Evolutionary conservation across 1,140 invertebrate genomes (phyloP).

Genomic region (Caerostris extrusa): DNA sequence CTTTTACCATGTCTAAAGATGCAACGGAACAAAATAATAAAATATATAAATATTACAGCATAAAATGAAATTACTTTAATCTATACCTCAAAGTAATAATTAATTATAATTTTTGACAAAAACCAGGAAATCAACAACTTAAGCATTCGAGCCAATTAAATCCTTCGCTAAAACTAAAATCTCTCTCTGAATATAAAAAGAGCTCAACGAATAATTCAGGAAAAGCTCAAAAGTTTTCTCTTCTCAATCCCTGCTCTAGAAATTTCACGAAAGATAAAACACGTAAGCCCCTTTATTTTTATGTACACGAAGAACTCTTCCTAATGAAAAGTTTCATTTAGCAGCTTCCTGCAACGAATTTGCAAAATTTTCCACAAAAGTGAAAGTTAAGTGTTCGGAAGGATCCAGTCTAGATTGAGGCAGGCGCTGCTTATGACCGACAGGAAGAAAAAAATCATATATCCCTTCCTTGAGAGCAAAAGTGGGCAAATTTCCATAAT

Average conservation of each 20-base stretch:
- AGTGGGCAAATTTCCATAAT: not conserved
- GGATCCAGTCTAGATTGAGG: not conserved
- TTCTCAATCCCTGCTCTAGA: not conserved
- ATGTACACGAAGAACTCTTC: not conserved
- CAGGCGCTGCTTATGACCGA: not conserved
- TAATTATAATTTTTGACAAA: too few relatives aligned
- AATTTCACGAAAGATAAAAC: not conserved
- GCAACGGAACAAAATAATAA: too few relatives aligned
- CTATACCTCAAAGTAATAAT: too few relatives aligned
- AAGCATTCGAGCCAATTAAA: too few relatives aligned
- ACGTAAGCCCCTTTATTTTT: not conserved
- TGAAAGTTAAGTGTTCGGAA: not conserved
- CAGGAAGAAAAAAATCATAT: not conserved
- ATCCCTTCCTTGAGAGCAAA: not conserved
- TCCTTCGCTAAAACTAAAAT: too few relatives aligned
- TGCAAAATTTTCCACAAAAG: not conserved
- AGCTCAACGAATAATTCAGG: not conserved
- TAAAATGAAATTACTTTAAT: too few relatives aligned
- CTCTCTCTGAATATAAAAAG: not conserved
- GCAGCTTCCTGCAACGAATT: not conserved
- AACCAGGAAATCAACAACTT: too few relatives aligned
- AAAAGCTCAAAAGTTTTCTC: not conserved
- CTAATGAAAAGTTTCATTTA: slow-evolving; percentile 15
- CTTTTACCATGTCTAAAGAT: too few relatives aligned
- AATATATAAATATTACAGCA: too few relatives aligned